Evolutionary conservation across 2,113 vertebrate species (phyloP).

Genomic region (Rhabdomys dilectus): DNA sequence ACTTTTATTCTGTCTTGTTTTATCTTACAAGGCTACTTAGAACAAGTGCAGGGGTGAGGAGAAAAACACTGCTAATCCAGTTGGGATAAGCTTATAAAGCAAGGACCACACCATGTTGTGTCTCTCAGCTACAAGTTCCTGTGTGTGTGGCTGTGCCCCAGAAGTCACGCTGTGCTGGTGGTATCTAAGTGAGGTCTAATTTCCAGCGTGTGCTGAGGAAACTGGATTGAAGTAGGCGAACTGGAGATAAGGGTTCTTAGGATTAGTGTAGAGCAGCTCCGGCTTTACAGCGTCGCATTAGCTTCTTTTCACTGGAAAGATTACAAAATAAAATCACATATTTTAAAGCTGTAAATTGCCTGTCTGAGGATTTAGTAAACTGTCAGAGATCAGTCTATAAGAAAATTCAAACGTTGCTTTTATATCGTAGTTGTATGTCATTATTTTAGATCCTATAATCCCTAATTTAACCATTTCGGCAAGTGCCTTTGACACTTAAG

Average conservation of each 20-base stretch:
- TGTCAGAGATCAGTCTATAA: conserved; percentile 27
- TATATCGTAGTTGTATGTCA: neutral
- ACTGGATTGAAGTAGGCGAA: fast-evolving
- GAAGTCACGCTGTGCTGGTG: neutral
- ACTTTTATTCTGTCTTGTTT: conserved; percentile 13
- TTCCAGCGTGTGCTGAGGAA: neutral
- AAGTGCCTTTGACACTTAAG: conserved; percentile 61
- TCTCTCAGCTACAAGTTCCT: neutral
- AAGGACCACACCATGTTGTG: neutral
- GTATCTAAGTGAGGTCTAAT: fast-evolving
- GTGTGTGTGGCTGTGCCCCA: neutral
- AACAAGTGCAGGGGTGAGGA: neutral
- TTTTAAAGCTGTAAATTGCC: neutral
- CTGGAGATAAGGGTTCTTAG: neutral
- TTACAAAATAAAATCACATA: neutral
- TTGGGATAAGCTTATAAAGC: neutral
- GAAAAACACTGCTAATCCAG: neutral
- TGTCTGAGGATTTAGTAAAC: conserved; percentile 38
- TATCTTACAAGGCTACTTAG: conserved; percentile 6
- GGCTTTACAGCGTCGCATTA: neutral
- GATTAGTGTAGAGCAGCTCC: neutral
- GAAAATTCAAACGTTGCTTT: conserved; percentile 30
- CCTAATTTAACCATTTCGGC: conserved; percentile 4
- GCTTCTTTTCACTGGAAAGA: conserved; percentile 36
- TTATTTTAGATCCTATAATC: neutral